These are phyloP conservation scores for Delphinapterus leucas DNA, from an alignment of 2,113 vertebrate genomes.

Conservation along the genomic window DNA sequence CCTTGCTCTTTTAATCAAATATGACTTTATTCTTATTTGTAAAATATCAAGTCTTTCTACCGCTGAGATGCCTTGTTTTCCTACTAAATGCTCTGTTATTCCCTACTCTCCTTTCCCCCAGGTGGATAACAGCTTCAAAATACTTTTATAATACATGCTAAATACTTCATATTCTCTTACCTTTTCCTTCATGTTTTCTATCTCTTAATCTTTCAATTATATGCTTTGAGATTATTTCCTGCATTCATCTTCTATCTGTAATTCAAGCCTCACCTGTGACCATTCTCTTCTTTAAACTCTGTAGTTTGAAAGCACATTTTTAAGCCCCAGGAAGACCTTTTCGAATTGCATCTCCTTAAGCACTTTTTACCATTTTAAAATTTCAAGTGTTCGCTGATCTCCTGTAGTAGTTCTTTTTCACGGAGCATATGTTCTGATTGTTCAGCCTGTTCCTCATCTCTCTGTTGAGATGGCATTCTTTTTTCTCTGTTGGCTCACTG, in stretches of 20 bases:
- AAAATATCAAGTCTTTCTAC: not conserved
- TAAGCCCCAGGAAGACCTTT: not conserved
- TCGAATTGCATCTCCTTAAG: not conserved
- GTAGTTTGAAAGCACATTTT: not conserved
- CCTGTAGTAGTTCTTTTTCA: not conserved
- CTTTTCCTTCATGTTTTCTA: not conserved
- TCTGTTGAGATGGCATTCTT: not conserved
- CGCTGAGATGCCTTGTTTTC: not conserved
- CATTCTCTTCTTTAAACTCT: not conserved
- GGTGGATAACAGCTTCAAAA: not conserved
- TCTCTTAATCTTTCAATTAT: not conserved
- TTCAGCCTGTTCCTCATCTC: not conserved
- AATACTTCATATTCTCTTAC: not conserved
- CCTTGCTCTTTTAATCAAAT: not conserved
- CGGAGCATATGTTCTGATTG: not conserved
- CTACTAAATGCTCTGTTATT: not conserved
- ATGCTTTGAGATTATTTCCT: not conserved
- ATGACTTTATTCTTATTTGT: not conserved
- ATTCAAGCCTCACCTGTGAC: not conserved
- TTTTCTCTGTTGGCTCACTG: not conserved
- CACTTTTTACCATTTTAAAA: not conserved
- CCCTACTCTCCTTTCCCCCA: not conserved
- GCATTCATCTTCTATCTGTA: not conserved
- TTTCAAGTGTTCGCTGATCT: not conserved
- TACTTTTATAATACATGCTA: not conserved